Evolutionary conservation across 2,888 invertebrate genomes (phyloP).

Genomic region (Metalampra italica): DNA sequence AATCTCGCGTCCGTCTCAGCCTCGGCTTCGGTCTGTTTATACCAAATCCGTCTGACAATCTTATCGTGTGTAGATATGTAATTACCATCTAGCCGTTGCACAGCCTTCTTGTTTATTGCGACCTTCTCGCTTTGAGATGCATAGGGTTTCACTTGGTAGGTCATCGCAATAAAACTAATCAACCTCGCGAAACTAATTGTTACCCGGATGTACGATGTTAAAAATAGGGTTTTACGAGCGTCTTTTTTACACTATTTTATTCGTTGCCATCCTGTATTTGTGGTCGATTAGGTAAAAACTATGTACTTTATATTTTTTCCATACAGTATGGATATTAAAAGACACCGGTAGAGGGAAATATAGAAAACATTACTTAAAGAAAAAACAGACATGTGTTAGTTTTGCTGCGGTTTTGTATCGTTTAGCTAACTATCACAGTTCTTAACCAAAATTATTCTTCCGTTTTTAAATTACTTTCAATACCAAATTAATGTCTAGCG

Average conservation of each 20-base stretch:
- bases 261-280: too few species aligned
- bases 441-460: slow-evolving; percentile 26
- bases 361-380: too few species aligned
- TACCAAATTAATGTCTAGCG: slow-evolving; percentile 26
- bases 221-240: too few species aligned
- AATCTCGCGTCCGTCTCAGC: too few species aligned
- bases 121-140: slow-evolving; percentile 32
- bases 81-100: slow-evolving; percentile 22
- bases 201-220: slow-evolving; percentile 6
- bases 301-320: too few species aligned
- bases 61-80: slow-evolving; percentile 14
- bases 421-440: too few species aligned
- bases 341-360: too few species aligned
- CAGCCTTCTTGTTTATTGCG: slow-evolving; percentile 30
- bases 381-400: too few species aligned
- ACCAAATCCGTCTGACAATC: slow-evolving; percentile 8
- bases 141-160: slow-evolving; percentile 27
- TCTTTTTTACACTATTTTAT: too few species aligned
- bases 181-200: neutral
- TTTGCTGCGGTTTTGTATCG: too few species aligned
- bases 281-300: too few species aligned
- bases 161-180: slow-evolving; percentile 7
- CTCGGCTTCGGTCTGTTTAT: neutral
- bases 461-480: slow-evolving; percentile 39
- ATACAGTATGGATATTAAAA: too few species aligned